These are phyloP conservation scores for Centropus unirufus DNA, from an alignment of 2,113 vertebrate species.

Conservation along the genomic window DNA sequence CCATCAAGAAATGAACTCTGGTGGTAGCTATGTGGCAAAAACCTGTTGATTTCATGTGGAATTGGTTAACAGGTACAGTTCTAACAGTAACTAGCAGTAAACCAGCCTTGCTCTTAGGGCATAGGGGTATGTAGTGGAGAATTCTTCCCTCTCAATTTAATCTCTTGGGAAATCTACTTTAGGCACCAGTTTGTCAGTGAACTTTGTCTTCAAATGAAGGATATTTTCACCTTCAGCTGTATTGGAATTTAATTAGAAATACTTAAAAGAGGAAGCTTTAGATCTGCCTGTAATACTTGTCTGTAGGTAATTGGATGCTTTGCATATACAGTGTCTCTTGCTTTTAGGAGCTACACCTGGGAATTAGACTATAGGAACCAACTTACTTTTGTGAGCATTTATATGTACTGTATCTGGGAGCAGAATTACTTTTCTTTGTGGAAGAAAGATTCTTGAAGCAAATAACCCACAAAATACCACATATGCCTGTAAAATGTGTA, in stretches of 20 bases:
- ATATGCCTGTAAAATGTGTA: not conserved
- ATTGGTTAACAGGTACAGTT: not conserved
- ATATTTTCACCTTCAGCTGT: not conserved
- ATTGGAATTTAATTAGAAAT: not conserved
- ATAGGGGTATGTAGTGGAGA: not conserved
- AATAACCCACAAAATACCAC: not conserved
- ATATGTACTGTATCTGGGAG: not conserved
- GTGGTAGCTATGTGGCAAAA: not conserved
- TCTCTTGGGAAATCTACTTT: not conserved
- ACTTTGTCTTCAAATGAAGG: not conserved
- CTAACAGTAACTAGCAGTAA: not conserved
- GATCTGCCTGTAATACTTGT: not conserved
- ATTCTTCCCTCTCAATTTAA: not conserved
- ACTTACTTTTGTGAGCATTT: not conserved
- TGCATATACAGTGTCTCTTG: not conserved
- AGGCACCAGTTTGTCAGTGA: not conserved
- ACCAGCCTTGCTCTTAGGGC: not conserved
- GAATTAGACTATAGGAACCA: not conserved
- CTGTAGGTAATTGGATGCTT: not conserved
- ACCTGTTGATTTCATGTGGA: not conserved
- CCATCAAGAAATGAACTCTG: not conserved
- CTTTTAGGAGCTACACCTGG: not conserved
- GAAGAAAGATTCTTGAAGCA: not conserved
- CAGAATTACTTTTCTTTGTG: not conserved
- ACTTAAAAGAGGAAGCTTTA: not conserved